These are phyloP conservation scores for Sarcophaga peregrina DNA, from an alignment of 1,140 invertebrate genomes.

Conservation along the genomic window DNA sequence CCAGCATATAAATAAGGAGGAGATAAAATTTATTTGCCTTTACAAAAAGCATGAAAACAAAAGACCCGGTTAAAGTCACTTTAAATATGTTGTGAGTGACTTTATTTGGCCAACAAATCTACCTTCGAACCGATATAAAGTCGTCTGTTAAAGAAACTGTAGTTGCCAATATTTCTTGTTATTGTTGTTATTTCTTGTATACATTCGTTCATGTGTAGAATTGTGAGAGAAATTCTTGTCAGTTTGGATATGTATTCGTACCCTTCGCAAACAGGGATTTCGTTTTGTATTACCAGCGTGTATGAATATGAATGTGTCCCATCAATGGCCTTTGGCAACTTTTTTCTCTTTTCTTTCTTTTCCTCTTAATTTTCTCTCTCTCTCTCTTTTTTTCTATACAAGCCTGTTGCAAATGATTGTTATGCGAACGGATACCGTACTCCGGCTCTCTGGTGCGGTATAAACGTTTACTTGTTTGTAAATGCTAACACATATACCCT, in stretches of 20 bases:
- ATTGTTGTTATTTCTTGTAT: neutral
- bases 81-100: neutral
- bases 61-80: neutral
- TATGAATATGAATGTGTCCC: constrained; percentile 19
- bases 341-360: too few species aligned
- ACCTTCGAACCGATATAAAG: neutral
- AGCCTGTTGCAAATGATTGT: constrained; percentile 17
- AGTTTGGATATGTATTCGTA: neutral
- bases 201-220: neutral
- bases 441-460: too few species aligned
- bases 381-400: neutral
- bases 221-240: neutral
- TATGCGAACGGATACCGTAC: neutral
- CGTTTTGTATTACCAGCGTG: neutral
- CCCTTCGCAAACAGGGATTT: neutral
- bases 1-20: neutral
- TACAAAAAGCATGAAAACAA: neutral
- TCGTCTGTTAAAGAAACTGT: constrained; percentile 15
- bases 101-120: constrained; percentile 1
- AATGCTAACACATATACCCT: too few species aligned
- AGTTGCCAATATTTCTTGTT: neutral
- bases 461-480: too few species aligned
- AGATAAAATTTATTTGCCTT: neutral
- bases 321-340: constrained; percentile 26
- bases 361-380: too few species aligned